Percentiles rank a stretch among this genome's conserved stretches.
Conservation (phyloP, 2,113 vertebrate genomes). For the Tragelaphus buxtoni region DNA sequence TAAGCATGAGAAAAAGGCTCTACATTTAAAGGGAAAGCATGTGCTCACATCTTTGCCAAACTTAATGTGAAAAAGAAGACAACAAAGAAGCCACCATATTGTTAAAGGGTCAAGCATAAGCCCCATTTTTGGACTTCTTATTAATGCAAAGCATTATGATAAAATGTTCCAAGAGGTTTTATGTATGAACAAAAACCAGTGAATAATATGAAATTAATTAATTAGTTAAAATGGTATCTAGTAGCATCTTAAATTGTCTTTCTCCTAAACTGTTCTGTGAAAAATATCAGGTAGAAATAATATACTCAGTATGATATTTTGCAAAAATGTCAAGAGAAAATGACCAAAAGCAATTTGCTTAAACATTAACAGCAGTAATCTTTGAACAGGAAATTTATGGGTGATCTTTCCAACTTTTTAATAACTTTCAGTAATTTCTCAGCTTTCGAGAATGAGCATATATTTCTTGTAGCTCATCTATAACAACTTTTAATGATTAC, state of each 20-base stretch:
- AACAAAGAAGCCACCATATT: neutral
- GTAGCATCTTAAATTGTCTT: neutral
- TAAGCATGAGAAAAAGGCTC: slow-evolving; percentile 45
- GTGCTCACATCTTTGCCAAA: neutral
- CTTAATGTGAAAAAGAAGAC: neutral
- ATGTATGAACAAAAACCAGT: neutral
- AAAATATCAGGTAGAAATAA: neutral
- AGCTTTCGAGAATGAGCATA: neutral
- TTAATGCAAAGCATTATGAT: neutral
- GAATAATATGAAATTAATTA: neutral
- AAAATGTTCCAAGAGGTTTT: neutral
- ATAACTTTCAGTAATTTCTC: neutral
- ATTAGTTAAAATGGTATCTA: neutral
- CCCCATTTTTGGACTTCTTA: neutral
- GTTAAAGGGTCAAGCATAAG: neutral
- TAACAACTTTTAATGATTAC: neutral
- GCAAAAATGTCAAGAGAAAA: neutral
- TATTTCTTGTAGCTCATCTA: neutral
- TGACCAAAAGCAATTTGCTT: neutral
- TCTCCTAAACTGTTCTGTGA: neutral
- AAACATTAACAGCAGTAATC: neutral
- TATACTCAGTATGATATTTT: neutral
- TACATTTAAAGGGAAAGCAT: slow-evolving; percentile 26
- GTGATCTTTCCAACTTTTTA: neutral
- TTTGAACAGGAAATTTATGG: neutral